phyloP scores from a whole-genome alignment of 2,888 invertebrate species.

The Drosophila cyrtoloma region DNA sequence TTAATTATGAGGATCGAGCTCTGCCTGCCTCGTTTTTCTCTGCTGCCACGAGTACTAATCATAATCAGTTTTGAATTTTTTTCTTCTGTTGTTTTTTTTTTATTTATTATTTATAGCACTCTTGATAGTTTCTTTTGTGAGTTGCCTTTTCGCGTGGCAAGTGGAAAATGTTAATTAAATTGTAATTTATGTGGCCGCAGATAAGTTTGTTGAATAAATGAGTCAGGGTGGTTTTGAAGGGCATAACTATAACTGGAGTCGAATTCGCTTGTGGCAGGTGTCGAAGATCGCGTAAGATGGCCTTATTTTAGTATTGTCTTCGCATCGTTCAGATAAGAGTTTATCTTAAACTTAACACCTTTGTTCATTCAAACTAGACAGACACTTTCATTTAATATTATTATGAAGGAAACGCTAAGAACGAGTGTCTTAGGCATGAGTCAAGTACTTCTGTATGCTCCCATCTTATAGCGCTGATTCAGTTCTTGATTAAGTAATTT shows the following conservation, averaged over 20 bases:
- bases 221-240: conserved; percentile 13
- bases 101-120: conserved; percentile 70
- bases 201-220: conserved; percentile 46
- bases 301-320: neutral
- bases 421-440: neutral
- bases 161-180: conserved; percentile 75
- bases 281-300: neutral
- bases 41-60: conserved; percentile 44
- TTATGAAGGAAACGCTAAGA: neutral
- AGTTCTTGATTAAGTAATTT: neutral
- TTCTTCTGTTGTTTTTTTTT: conserved; percentile 4
- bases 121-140: conserved; percentile 48
- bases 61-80: conserved; percentile 56
- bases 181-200: conserved; percentile 67
- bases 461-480: neutral
- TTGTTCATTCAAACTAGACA: neutral
- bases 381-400: neutral
- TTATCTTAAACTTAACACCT: neutral
- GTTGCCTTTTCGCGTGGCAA: conserved; percentile 48
- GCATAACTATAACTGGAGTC: neutral
- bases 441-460: neutral
- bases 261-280: conserved; percentile 6
- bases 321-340: no score
- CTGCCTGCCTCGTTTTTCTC: conserved; percentile 1
- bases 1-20: conserved; percentile 75